Conservation (phyloP, 2,888 invertebrate species). For the Leuctra nigra region DNA sequence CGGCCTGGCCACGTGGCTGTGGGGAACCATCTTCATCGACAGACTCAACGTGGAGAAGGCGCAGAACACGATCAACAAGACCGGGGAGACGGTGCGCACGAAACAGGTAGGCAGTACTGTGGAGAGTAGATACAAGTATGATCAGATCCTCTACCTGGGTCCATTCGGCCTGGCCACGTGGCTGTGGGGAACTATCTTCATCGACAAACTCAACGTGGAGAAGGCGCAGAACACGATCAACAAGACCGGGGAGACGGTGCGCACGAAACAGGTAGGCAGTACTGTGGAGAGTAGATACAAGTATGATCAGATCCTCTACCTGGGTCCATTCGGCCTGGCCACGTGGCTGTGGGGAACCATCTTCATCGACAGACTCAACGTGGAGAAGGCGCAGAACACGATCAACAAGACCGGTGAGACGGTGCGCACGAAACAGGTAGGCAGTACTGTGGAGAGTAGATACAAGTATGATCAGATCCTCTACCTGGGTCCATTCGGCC, state of each 20-base stretch:
- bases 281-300: too few relatives aligned
- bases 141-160: constrained; percentile 45
- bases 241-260: constrained; percentile 35
- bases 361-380: constrained; percentile 46
- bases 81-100: constrained; percentile 34
- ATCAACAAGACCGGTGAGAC: constrained; percentile 36
- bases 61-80: constrained; percentile 36
- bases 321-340: constrained; percentile 47
- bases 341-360: constrained; percentile 48
- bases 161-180: constrained; percentile 47
- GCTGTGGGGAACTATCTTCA: constrained; percentile 48
- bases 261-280: constrained; percentile 34
- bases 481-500: constrained; percentile 47
- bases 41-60: constrained; percentile 43
- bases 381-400: constrained; percentile 39
- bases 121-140: too few relatives aligned
- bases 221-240: constrained; percentile 39
- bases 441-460: too few relatives aligned
- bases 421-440: constrained; percentile 35
- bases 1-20: constrained; percentile 46
- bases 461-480: too few relatives aligned
- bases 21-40: constrained; percentile 49
- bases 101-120: constrained; percentile 35
- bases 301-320: constrained; percentile 45
- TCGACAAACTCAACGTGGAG: constrained; percentile 44